Base-by-base conservation (phyloP, 1,140 invertebrate species). In the Aplysia californica region DNA sequence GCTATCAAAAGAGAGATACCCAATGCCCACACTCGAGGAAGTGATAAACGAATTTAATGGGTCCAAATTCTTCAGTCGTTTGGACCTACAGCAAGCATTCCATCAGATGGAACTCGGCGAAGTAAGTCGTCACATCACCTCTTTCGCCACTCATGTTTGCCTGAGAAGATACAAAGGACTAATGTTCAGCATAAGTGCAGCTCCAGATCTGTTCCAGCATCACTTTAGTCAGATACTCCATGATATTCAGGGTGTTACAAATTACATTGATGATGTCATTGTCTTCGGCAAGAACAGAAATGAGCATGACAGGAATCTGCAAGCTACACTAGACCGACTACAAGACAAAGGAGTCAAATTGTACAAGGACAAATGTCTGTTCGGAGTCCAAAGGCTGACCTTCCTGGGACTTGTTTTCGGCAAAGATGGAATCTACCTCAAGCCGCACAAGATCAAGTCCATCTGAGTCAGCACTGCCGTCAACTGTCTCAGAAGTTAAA, bases 361-460 rank as follows among this genome's bases (percentile, higher is more conserved):
- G 15, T 82, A 82, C 38, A 66, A 59, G 64, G 58, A 71, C 35
- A 83, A 83, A 67, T 79, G 74, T 61, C 64, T 82, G 39, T 77
- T 81, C 31, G 61, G 76, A 39, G 35, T 73, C n/a, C 3, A 75
- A 15, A 74, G 73, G 39, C 31, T 80, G 15, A 55, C 41, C 36
- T 83, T 82, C 69, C 75, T 75, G 68, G 79, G 80, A 31, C 72
- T 78, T 44, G 55, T 78, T 31, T 78, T 81, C 35, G 73, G 68
- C 2, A 26, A n/a, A 56, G 5, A 76, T 58, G 79, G 83, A 33
- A 75, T 84, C 18, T 66, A 23, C 18, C 66, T 80, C 29, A 75
- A 80, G 38, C 59, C 68, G 15, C 61, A 78, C 4, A 90, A 90
- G 73, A 75, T 91, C 0, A 70, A 83, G 31, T 84, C 85, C n/a